Evolutionary conservation across 2,113 vertebrate genomes (phyloP), one percentile per base, ranked within the genome.

Genomic region (Neotoma lepida): DNA sequence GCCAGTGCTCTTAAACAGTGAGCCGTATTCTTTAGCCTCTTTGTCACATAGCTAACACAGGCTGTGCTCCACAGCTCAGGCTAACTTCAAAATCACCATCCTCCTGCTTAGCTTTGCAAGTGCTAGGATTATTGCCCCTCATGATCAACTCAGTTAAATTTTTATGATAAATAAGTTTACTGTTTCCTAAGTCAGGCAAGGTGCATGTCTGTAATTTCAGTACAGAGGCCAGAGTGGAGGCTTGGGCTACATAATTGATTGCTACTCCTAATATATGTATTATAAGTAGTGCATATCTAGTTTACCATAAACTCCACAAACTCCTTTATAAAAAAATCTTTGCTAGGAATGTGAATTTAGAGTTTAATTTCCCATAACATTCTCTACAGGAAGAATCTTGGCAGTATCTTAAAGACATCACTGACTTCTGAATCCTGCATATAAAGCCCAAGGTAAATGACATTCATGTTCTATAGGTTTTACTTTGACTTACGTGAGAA

Each of bases 261-360:
- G 17, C 8, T 66, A 15, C 74, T 13, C 63, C 30, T 3, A 46
- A 0, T 94, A 14, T 49, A 76, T 77, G 20, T n/a, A 56, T 88
- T 93, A 56, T 87, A 68, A 93, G 74, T 13, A 51, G 17, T 94
- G 22, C 9, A 3, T 86, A 44, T 81, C 92, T 49, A 94, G 63
- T 92, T 89, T 89, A 58, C 17, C 26, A 66, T 85, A 95, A 82
- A 90, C 44, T 10, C 82, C n/a, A n/a, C n/a, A 96, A 86, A 68
- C 3, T 93, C 1, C 46, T 71, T 9, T 33, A 5, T 54, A 66
- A 66, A 66, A 58, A 33, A 66, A n/a, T 97, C 39, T 96, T 97
- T 95, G 64, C 88, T 93, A 97, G 96, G 95, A 89, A 86, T 97
- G 96, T 95, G 89, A 91, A 97, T 76, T 95, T 92, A 96, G 78